Base-by-base conservation (phyloP, 2,797 vertebrate genomes). In the Macrochelys suwanniensis region DNA sequence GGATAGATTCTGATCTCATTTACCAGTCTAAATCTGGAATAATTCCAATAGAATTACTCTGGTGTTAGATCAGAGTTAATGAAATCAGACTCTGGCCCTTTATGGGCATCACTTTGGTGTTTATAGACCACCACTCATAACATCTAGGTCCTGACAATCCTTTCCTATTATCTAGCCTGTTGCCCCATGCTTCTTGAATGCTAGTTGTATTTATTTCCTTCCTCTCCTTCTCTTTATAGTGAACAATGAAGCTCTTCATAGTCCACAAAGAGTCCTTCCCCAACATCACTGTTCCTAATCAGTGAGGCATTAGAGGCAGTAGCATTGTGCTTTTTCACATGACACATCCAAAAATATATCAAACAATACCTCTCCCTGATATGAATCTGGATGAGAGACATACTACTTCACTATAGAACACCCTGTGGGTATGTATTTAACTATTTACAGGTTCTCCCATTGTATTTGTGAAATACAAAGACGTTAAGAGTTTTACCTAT, bases 1-100 rank as follows among this genome's bases (percentile, higher is more conserved):
- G 21, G 68, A 71, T 23, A 71, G n/a, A 71, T 42, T 42, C 10
- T 23, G 37, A 90, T 90, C 84, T 96, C 59, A 12, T 49, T 53
- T 5, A 47, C 65, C 4, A 33, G 33, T 82, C 90, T 82, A 87
- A 90, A 90, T 92, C 74, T 37, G 9, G 26, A 92, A 11, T 59
- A 85, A 87, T 78, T 85, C 42, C 23, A 89, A 95, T 80, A n/a
- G 79, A 84, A 21, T n/a, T 3, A 83, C 50, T 81, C 50, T 50
- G 31, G 91, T 92, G 6, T 3, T 19, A 71, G 16, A 71, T 77
- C 1, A 5, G 71, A 86, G 79, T 23, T 37, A 85, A 33, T 87
- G 61, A 79, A 26, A 74, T n/a, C 11, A 89, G 74, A 90, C 74
- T 2, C 10, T 42, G 26, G 17, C 59, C 9, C 17, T 23, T 33